Evolutionary conservation across 2,113 vertebrate genomes (phyloP), one percentile per base, ranked within the genome.

Genomic region (Lutjanus erythropterus): DNA sequence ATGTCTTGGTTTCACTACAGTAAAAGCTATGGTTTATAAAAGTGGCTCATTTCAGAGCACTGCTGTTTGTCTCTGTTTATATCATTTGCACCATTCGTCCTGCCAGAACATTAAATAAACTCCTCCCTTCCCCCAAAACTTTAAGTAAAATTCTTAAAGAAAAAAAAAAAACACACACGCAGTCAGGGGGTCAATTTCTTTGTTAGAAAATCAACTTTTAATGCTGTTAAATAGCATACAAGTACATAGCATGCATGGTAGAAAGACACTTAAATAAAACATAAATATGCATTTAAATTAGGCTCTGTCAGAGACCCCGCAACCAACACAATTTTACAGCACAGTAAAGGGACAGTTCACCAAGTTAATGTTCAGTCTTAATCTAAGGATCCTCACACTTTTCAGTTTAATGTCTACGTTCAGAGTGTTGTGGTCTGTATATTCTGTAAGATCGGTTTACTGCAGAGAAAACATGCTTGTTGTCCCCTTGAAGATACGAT

Each of bases 221-320:
- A 85, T 91, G 41, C 56, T 82, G 67, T 84, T 91, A 88, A 89
- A 90, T 77, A 86, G 78, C 68, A 81, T 82, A 89, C 55, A 86
- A 49, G 49, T 85, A 91, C 65, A 86, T 70, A 68, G 86, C 91
- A 94, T 94, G 91, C 93, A 91, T 33, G 31, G 59, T 78, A 86
- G 58, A 83, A 85, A 86, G 53, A 81, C 75, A 85, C 60, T 93
- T 94, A 93, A 95, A 94, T 94, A 94, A 87, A 83, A 91, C 82
- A 89, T 92, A 93, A 93, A 93, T 94, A 95, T 66, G 72, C 55
- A 78, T 77, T 86, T 75, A 66, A 86, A 70, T 79, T 70, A 67
- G 71, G 73, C 58, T 78, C 41, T 61, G 56, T 78, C 53, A 41
- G 29, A 88, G 62, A 66, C 42, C 79, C 65, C 44, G 72, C 44